Evolutionary conservation across 1,140 invertebrate genomes (phyloP), one percentile per base, ranked within the genome.

Genomic region (Cyclargus thomasi): DNA sequence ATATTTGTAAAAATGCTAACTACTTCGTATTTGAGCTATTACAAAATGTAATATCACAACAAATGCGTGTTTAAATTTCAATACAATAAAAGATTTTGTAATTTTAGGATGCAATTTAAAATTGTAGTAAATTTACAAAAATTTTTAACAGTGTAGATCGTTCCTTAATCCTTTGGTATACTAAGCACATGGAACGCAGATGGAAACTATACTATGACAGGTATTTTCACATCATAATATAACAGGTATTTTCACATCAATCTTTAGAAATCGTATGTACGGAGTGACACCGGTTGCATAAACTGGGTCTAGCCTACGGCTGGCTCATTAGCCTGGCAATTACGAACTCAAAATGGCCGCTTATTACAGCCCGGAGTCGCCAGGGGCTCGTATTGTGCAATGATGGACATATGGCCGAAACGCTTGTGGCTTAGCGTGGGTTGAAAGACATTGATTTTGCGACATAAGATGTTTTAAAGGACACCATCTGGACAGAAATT

Each of bases 231-330:
- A 8, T 29, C 22, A 59, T 64, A 36, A 35, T 18, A 36, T 64
- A 35, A 64, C 35, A n/a, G n/a, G n/a, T n/a, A n/a, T n/a, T n/a
- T n/a, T n/a, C n/a, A n/a, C n/a, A 23, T n/a, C 16, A 23, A 53
- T 65, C 47, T 23, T n/a, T 23, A 64, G 29, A 36, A 64, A 59
- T 36, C 21, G 20, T 16, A 65, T 65, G 64, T 63, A 39, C 70
- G 77, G 75, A 85, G 80, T 86, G 83, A 86, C 85, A 85, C 72
- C 70, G 66, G 73, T 86, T 82, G 80, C 81, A 76, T 73, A 83
- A 83, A 87, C 85, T 84, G 83, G 78, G 71, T 69, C 77, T 77
- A 62, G 82, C 85, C 83, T 81, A 70, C 75, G 85, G 82, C 79
- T 23, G 69, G 29, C 74, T 85, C 82, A 88, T 88, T 88, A 86